These are phyloP conservation scores for Strongylocentrotus purpuratus DNA, from an alignment of 35 echinoderm and acorn worm genomes.

Conservation along the genomic window DNA sequence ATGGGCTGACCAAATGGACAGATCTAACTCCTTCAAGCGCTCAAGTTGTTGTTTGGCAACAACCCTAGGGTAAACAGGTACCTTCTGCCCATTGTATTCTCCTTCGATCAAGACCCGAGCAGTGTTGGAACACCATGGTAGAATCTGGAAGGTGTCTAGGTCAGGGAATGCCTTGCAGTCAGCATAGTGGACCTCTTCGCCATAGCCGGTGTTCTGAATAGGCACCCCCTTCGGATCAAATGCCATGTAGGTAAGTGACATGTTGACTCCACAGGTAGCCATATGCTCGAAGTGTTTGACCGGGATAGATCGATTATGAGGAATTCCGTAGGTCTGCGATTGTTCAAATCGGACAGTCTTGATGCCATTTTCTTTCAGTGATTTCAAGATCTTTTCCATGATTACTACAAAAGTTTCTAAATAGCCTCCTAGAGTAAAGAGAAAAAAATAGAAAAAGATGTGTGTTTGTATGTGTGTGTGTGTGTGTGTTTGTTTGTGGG, in stretches of 20 bases:
- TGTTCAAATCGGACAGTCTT: slow-evolving; percentile 64
- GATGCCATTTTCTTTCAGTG: background rate
- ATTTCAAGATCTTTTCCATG: background rate
- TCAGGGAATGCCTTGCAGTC: slow-evolving; percentile 62
- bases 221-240: slow-evolving; percentile 34
- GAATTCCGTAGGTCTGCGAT: slow-evolving; percentile 69
- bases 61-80: slow-evolving; percentile 43
- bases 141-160: slow-evolving; percentile 60
- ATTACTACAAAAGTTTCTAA: too few relatives aligned
- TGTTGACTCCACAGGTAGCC: slow-evolving; percentile 26
- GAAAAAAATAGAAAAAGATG: too few relatives aligned
- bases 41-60: slow-evolving; percentile 66
- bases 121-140: slow-evolving; percentile 66
- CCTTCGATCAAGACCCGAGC: slow-evolving; percentile 58
- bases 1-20: slow-evolving; percentile 66
- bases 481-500: too few relatives aligned
- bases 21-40: slow-evolving; percentile 34
- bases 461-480: too few relatives aligned
- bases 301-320: slow-evolving; percentile 53
- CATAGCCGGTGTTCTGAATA: slow-evolving; percentile 18
- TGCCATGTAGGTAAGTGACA: slow-evolving; percentile 37
- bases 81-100: slow-evolving; percentile 35
- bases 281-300: slow-evolving; percentile 53
- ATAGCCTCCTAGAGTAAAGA: too few relatives aligned
- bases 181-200: slow-evolving; percentile 44